phyloP scores from a whole-genome alignment of 2,888 invertebrate species.

The Agrotis exclamationis region DNA sequence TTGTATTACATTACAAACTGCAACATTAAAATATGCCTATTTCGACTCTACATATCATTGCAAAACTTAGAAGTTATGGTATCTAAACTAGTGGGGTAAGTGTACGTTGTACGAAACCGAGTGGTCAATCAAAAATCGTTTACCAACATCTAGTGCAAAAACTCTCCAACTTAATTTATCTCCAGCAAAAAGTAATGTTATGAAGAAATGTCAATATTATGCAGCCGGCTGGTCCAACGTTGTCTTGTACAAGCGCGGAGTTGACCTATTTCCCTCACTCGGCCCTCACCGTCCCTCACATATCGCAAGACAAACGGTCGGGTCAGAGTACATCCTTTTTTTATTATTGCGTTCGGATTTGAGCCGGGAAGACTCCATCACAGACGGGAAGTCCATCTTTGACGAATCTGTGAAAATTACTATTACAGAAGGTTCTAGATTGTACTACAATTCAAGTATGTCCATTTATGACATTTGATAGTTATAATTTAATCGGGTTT shows the following conservation, averaged over 20 bases:
- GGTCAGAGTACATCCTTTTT: constrained; percentile 51
- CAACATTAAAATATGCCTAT: not conserved
- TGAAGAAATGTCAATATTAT: constrained; percentile 47
- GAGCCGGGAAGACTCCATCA: constrained; percentile 41
- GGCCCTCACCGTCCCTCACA: constrained; percentile 56
- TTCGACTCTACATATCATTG: not conserved
- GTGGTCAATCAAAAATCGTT: not conserved
- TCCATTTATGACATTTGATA: too few species aligned
- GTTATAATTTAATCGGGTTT: too few species aligned
- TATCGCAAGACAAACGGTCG: constrained; percentile 55
- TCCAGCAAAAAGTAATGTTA: constrained; percentile 5
- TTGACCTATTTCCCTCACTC: constrained; percentile 56
- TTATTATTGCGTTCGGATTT: constrained; percentile 53
- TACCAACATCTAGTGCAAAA: constrained; percentile 6
- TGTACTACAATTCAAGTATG: too few species aligned
- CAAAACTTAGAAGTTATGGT: not conserved
- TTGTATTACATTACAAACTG: not conserved
- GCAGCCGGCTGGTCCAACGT: constrained; percentile 41
- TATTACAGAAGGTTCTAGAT: not conserved
- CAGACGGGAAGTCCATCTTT: constrained; percentile 46
- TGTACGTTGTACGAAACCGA: not conserved
- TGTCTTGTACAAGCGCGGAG: constrained; percentile 42
- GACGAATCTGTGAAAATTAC: constrained; percentile 8
- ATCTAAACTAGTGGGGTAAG: too few species aligned
- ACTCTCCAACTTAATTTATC: constrained; percentile 1